Evolutionary conservation across 2,797 vertebrate species (phyloP).

Genomic region (Typhlichthys subterraneus): DNA sequence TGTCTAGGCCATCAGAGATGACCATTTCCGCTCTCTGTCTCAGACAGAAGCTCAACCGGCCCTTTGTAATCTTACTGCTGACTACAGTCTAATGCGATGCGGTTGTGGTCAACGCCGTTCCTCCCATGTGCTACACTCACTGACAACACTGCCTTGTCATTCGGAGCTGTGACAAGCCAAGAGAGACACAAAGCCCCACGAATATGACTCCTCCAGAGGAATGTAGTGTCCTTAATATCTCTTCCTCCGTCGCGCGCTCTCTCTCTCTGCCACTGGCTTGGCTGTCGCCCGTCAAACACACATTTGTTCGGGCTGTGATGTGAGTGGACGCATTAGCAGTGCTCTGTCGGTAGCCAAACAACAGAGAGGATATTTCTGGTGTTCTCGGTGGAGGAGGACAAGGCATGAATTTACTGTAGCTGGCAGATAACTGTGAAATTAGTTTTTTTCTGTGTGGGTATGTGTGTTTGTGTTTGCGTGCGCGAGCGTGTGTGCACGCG

Average conservation of each 20-base stretch:
- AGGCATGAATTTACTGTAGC: slow-evolving; percentile 42
- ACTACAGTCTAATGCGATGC: slow-evolving; percentile 50
- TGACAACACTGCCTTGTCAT: slow-evolving; percentile 9
- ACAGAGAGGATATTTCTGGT: slow-evolving; percentile 63
- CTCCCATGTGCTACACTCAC: slow-evolving; percentile 42
- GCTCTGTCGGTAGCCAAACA: slow-evolving; percentile 57
- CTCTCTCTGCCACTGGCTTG: slow-evolving; percentile 32
- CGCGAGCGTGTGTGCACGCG: background rate
- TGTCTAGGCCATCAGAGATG: background rate
- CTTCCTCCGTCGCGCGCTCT: background rate
- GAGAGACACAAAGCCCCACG: slow-evolving; percentile 40
- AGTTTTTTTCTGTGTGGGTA: slow-evolving; percentile 1
- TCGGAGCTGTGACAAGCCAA: slow-evolving; percentile 43
- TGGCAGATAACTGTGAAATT: background rate
- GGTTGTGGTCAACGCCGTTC: slow-evolving; percentile 37
- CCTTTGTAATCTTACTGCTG: slow-evolving; percentile 46
- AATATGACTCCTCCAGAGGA: slow-evolving; percentile 32
- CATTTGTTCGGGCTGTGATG: slow-evolving; percentile 45
- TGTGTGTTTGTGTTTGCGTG: background rate
- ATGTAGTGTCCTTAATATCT: slow-evolving; percentile 35
- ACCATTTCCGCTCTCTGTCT: slow-evolving; percentile 25
- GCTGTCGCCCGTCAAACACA: background rate
- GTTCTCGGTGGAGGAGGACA: slow-evolving; percentile 39
- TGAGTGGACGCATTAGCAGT: slow-evolving; percentile 54
- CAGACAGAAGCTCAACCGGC: slow-evolving; percentile 9